These are phyloP conservation scores for Tipula confusa DNA, from an alignment of 2,888 invertebrate species.

Conservation along the genomic window DNA sequence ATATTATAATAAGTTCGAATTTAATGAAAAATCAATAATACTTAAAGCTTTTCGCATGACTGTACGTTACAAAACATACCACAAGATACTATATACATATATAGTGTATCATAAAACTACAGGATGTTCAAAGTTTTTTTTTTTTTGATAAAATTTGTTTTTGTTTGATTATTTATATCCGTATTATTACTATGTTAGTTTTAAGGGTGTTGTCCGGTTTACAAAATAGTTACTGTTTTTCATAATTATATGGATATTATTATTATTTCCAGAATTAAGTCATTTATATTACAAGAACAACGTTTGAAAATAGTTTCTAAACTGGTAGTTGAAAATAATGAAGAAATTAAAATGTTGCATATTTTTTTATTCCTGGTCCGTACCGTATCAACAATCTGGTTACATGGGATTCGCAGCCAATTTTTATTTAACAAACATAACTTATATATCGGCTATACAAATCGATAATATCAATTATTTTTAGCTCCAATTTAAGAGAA, in stretches of 20 bases:
- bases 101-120: neutral
- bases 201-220: neutral
- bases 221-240: neutral
- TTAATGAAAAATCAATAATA: slow-evolving; percentile 25
- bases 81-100: neutral
- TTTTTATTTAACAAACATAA: too few relatives aligned
- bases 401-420: too few relatives aligned
- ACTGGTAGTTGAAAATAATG: neutral
- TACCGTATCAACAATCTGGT: too few relatives aligned
- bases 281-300: neutral
- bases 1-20: neutral
- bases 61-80: neutral
- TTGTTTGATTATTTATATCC: neutral
- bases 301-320: neutral
- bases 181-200: neutral
- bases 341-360: too few relatives aligned
- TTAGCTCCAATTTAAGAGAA: too few relatives aligned
- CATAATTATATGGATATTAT: neutral
- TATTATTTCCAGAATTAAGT: neutral
- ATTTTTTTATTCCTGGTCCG: too few relatives aligned
- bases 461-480: too few relatives aligned
- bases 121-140: neutral
- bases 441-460: too few relatives aligned
- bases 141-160: neutral
- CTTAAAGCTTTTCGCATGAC: slow-evolving; percentile 1